phyloP scores from a whole-genome alignment of 2,888 invertebrate species.

The Byasa hedistus region DNA sequence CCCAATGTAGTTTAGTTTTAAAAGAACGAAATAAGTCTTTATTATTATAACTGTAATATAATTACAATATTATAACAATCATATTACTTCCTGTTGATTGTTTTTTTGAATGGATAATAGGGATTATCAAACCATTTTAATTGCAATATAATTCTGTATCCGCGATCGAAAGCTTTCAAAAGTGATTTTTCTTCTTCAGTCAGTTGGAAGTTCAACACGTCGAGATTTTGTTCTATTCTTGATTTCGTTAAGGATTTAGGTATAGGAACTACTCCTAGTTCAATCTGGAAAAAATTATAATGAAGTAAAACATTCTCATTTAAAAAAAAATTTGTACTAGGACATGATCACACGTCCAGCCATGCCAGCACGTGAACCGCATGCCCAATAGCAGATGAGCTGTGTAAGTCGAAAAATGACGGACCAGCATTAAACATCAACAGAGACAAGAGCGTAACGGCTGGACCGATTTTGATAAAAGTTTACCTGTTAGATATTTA shows the following conservation, averaged over 20 bases:
- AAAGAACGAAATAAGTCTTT: not conserved
- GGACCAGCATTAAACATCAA: too few species aligned
- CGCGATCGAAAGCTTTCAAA: constrained; percentile 42
- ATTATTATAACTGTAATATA: not conserved
- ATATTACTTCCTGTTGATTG: not conserved
- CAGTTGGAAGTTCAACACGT: constrained; percentile 55
- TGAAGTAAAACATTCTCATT: too few species aligned
- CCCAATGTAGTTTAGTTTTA: not conserved
- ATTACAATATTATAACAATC: not conserved
- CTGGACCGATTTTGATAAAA: too few species aligned
- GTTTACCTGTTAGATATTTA: too few species aligned
- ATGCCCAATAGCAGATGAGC: too few species aligned
- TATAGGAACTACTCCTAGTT: constrained; percentile 55
- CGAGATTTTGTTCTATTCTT: constrained; percentile 55
- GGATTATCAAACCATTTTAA: constrained; percentile 50
- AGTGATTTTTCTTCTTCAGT: constrained; percentile 38
- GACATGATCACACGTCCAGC: too few species aligned
- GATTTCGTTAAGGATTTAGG: constrained; percentile 58
- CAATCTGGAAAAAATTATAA: constrained; percentile 44
- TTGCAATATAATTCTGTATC: constrained; percentile 51
- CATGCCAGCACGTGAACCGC: too few species aligned
- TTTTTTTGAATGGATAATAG: constrained; percentile 53
- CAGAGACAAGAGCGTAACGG: too few species aligned
- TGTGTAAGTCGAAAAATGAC: too few species aligned
- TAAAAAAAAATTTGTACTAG: too few species aligned